Evolutionary conservation across 2,797 vertebrate species (phyloP).

Genomic region (Balearica regulorum): DNA sequence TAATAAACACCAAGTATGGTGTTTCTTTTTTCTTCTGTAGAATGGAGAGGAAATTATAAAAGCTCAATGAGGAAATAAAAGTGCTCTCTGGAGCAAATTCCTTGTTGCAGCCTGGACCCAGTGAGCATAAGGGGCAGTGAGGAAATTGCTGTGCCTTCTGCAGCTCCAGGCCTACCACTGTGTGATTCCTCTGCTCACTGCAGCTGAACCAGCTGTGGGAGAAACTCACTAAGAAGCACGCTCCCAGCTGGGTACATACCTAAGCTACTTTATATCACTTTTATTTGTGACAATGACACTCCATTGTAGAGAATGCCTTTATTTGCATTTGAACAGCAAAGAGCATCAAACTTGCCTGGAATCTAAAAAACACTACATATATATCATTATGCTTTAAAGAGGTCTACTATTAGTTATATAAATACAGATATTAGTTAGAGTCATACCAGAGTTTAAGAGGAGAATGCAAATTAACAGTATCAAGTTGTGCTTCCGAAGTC

Average conservation of each 20-base stretch:
- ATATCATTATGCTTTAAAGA: neutral
- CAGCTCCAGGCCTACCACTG: rapidly evolving
- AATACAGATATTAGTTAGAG: neutral
- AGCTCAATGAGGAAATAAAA: neutral
- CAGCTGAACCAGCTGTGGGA: neutral
- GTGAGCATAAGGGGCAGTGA: neutral
- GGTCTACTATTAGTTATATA: neutral
- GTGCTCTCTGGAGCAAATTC: neutral
- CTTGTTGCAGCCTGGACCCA: neutral
- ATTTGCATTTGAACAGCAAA: neutral
- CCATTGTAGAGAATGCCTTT: neutral
- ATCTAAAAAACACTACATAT: neutral
- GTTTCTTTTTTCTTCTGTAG: neutral
- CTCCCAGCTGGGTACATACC: neutral
- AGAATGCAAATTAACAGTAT: neutral
- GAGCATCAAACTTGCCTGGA: neutral
- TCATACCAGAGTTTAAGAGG: neutral
- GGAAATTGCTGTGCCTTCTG: neutral
- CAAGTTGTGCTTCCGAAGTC: neutral
- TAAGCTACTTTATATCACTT: neutral
- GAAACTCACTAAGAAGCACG: neutral
- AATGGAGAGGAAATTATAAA: neutral
- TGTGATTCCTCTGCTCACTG: neutral
- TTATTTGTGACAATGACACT: neutral
- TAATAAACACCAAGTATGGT: rapidly evolving